These are phyloP conservation scores for Cliona cf. orientalis DNA, from an alignment of 37 sponge, comb jelly and placozoan species.

Conservation along the genomic window DNA sequence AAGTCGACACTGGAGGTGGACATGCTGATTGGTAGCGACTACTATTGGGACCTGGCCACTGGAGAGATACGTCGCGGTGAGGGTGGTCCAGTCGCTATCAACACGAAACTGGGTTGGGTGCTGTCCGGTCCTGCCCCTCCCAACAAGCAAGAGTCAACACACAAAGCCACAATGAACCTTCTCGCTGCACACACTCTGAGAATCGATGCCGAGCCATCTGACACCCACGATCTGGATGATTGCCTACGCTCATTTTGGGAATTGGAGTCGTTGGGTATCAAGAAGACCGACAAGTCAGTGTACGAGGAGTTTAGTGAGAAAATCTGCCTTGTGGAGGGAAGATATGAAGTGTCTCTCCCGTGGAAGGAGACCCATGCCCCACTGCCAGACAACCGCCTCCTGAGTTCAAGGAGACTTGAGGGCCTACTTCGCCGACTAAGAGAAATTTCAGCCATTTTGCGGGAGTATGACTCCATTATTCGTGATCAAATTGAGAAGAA, in stretches of 20 bases:
- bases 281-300: background rate
- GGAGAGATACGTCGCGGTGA: no score
- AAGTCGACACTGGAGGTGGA: no score
- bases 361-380: background rate
- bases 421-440: constrained; percentile 11
- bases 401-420: constrained; percentile 2
- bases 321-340: constrained; percentile 12
- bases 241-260: constrained; percentile 24
- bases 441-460: background rate
- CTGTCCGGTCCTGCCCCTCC: no score
- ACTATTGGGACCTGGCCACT: no score
- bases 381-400: constrained; percentile 23
- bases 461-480: constrained; percentile 22
- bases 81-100: no score
- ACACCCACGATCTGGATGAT: background rate
- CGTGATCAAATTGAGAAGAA: constrained; percentile 3
- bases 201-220: background rate
- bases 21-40: no score
- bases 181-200: background rate
- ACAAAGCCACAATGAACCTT: background rate
- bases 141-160: no score
- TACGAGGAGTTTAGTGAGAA: constrained; percentile 7
- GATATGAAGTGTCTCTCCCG: no score
- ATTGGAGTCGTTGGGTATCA: constrained; percentile 18
- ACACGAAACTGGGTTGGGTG: no score